These are phyloP conservation scores for Dysmachus trigonus DNA, from an alignment of 2,888 invertebrate species.

Conservation along the genomic window DNA sequence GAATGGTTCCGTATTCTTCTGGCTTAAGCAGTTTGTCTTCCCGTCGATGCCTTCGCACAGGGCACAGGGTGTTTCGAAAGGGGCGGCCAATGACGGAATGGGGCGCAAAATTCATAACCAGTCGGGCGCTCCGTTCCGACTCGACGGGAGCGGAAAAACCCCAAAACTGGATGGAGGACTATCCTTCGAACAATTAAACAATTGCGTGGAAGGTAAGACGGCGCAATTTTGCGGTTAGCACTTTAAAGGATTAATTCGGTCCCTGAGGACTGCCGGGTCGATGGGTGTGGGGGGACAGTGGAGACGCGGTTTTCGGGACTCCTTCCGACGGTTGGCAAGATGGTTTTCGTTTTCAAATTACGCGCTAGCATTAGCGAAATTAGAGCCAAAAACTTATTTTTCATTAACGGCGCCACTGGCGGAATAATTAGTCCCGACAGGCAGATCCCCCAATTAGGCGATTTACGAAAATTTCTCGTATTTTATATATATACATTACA, in stretches of 20 bases:
- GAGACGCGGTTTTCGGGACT: background rate
- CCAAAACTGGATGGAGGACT: background rate
- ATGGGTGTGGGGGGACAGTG: conserved; percentile 21
- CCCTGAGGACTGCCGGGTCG: conserved; percentile 43
- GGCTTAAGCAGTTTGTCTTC: conserved; percentile 33
- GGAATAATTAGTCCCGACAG: conserved; percentile 32
- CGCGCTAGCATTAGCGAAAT: conserved; percentile 41
- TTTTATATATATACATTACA: no score
- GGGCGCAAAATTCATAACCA: conserved; percentile 43
- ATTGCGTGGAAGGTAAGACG: conserved; percentile 20
- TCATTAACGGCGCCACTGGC: conserved; percentile 41
- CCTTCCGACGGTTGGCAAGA: background rate
- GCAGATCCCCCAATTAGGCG: background rate
- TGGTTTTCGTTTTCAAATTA: conserved; percentile 41
- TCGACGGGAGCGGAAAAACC: conserved; percentile 18
- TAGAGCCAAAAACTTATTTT: conserved; percentile 38
- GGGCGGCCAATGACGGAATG: background rate
- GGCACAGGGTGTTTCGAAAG: background rate
- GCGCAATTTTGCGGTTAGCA: conserved; percentile 44
- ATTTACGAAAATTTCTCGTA: background rate
- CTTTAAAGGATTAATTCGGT: conserved; percentile 50
- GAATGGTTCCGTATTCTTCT: background rate
- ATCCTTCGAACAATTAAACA: conserved; percentile 25
- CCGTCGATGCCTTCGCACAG: conserved; percentile 13
- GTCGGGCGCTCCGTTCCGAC: background rate